A percentile compares a stretch with the other conserved stretches of the same genome.
phyloP scores from a whole-genome alignment of 2,888 invertebrate genomes.

The Amphipyra tragopoginis region DNA sequence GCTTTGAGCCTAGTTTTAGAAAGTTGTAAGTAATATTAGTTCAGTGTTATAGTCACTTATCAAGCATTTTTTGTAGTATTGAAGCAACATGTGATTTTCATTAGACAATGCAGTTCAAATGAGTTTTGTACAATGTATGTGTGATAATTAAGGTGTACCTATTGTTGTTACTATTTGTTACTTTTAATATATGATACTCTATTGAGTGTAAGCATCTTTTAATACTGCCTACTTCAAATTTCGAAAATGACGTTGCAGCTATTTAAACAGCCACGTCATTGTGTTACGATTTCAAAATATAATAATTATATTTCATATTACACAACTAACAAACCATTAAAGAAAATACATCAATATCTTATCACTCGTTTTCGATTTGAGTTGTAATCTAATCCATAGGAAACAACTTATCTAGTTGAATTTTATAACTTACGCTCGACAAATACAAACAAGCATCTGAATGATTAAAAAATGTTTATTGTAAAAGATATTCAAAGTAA shows the following conservation, averaged over 20 bases:
- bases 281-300: no score
- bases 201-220: conserved; percentile 61
- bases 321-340: no score
- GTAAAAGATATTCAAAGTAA: conserved; percentile 27
- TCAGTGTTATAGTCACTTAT: conserved; percentile 50
- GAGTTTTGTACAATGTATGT: conserved; percentile 65
- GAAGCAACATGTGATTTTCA: conserved; percentile 54
- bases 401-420: not conserved
- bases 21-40: conserved; percentile 64
- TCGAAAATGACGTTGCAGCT: no score
- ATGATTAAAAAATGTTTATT: conserved; percentile 37
- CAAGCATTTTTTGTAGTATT: conserved; percentile 45
- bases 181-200: conserved; percentile 69
- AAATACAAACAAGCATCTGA: not conserved
- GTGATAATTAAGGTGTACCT: conserved; percentile 62
- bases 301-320: not conserved
- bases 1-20: conserved; percentile 42
- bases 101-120: conserved; percentile 55
- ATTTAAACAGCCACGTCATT: no score
- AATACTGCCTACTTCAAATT: no score
- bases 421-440: not conserved
- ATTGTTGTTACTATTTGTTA: conserved; percentile 66
- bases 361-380: not conserved
- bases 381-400: conserved; percentile 16
- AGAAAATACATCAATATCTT: no score